Evolutionary conservation across 2,888 invertebrate genomes (phyloP), one percentile per base, ranked within the genome.

Genomic region (Schizotus pectinicornis): DNA sequence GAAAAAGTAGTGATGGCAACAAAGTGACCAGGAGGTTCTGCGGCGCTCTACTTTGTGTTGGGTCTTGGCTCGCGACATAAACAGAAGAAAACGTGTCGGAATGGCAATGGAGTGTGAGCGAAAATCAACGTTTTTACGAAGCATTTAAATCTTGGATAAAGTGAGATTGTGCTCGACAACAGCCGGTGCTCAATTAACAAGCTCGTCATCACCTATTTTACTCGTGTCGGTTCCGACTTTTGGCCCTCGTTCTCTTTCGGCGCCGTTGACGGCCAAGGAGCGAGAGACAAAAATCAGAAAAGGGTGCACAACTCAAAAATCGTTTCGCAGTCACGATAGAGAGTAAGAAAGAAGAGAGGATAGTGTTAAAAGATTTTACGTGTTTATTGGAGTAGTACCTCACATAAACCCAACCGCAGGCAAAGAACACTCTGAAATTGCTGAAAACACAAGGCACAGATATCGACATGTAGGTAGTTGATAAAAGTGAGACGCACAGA

Each of bases 321-420:
- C 33, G 43, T 43, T 22, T 22, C 22, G 5, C 22, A 22, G 5
- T 12, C 43, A 43, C 7, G 34, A 52, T 13, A 54, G 12, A 55
- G 36, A 58, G 45, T 45, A 31, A 42, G 36, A 41, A 22, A 51
- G 37, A 13, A 55, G 43, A 49, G 51, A 54, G 46, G 36, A 46
- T 41, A 59, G 53, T 48, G 49, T 48, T 30, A 48, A 55, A 33
- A 49, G 43, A 54, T 9, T 54, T 51, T 32, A 48, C 43, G 55
- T 59, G 59, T 59, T 67, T 83, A 3, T 22, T 22, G 22, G 22
- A 22, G 83, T 84, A 83, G 84, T 90, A 90, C 89, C 89, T 90
- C 86, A 88, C 86, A 85, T 88, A 89, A 82, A 90, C 88, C 89
- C 89, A 90, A 86, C 89, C 89, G 86, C 89, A 90, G 85, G 88